Percentiles rank a stretch among this genome's conserved stretches.
phyloP scores from a whole-genome alignment of 1,140 invertebrate species.

The Mactra quadrangularis region DNA sequence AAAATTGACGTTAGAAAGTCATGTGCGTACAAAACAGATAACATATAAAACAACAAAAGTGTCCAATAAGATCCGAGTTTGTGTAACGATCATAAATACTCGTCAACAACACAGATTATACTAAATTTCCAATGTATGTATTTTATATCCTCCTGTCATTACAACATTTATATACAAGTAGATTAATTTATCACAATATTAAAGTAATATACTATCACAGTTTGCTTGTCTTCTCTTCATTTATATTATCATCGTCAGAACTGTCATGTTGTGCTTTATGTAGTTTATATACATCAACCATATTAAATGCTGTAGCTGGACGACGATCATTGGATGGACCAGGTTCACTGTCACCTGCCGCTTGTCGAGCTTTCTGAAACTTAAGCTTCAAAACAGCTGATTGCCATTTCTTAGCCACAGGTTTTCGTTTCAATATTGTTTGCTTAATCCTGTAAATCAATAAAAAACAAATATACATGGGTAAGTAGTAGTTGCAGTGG shows the following conservation, averaged over 20 bases:
- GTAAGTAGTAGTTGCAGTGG: too few relatives aligned
- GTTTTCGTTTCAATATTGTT: slow-evolving; percentile 48
- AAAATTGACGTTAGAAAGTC: too few relatives aligned
- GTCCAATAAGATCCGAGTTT: too few relatives aligned
- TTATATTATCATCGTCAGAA: slow-evolving; percentile 3
- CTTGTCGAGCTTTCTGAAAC: not conserved
- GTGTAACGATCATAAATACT: too few relatives aligned
- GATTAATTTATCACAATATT: not conserved
- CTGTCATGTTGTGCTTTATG: slow-evolving; percentile 25
- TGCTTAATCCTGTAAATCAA: slow-evolving; percentile 43
- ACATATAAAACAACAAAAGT: too few relatives aligned
- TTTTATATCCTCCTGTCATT: too few relatives aligned
- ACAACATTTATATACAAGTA: too few relatives aligned
- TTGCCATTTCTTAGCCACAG: slow-evolving; percentile 20
- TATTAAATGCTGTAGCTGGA: slow-evolving; percentile 1
- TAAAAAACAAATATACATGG: too few relatives aligned
- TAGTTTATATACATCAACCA: slow-evolving; percentile 18
- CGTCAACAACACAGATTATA: too few relatives aligned
- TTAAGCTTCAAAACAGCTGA: slow-evolving; percentile 13
- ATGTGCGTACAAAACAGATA: too few relatives aligned
- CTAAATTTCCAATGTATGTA: too few relatives aligned
- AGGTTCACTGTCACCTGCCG: not conserved
- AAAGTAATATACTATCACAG: not conserved
- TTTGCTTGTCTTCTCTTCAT: not conserved
- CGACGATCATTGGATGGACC: not conserved